Conservation (phyloP, 2,888 invertebrate genomes). For the Pteria penguin region DNA sequence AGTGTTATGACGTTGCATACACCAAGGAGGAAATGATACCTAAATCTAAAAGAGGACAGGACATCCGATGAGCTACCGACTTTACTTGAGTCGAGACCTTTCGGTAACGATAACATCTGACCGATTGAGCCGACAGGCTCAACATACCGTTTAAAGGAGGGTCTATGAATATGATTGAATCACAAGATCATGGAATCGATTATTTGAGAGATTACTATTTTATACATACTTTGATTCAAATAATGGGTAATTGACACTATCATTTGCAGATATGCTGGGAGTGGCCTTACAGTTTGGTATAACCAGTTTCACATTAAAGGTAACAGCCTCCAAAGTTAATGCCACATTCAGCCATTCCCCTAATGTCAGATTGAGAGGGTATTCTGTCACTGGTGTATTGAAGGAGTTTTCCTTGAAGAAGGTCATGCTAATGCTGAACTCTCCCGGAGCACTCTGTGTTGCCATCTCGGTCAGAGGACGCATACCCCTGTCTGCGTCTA, state of each 20-base stretch:
- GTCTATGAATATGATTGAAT: too few species aligned
- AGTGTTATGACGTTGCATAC: too few species aligned
- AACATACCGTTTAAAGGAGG: too few species aligned
- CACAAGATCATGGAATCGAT: too few species aligned
- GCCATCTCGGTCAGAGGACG: slow-evolving; percentile 65
- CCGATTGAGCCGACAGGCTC: too few species aligned
- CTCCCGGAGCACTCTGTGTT: slow-evolving; percentile 64
- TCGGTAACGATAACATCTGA: too few species aligned
- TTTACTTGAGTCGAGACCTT: too few species aligned
- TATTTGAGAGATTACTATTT: too few species aligned
- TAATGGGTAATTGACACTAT: slow-evolving; percentile 57
- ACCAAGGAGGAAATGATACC: too few species aligned
- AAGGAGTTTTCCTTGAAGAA: slow-evolving; percentile 66
- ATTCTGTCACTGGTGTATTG: slow-evolving; percentile 53
- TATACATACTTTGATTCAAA: slow-evolving; percentile 69
- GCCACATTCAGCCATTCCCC: slow-evolving; percentile 71
- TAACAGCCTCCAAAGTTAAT: slow-evolving; percentile 61
- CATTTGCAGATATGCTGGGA: slow-evolving; percentile 47
- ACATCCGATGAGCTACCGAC: too few species aligned
- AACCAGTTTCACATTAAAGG: slow-evolving; percentile 67
- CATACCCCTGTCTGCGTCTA: slow-evolving; percentile 49
- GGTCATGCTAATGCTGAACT: slow-evolving; percentile 61
- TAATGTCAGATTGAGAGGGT: slow-evolving; percentile 66
- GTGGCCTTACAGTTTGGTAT: slow-evolving; percentile 72
- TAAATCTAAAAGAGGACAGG: too few species aligned